Base-by-base conservation (phyloP, 2,113 vertebrate genomes). In the Platichthys flesus region DNA sequence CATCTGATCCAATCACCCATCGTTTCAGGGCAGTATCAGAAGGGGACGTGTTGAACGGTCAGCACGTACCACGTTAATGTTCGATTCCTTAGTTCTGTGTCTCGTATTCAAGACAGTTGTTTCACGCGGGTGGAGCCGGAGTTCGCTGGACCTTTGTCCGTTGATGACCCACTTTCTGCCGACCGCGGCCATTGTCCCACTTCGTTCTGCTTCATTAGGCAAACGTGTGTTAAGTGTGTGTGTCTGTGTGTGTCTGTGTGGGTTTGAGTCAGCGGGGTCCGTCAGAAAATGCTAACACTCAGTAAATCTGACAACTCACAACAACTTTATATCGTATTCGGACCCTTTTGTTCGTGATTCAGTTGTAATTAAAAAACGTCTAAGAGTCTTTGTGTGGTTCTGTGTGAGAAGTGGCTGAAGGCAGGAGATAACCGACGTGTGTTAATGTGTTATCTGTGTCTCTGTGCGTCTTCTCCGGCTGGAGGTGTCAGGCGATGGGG, bases 131-230 rank as follows among this genome's bases (percentile, higher is more conserved):
- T 15, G 42, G 42, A 45, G 42, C 42, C 49, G 13, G 49, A 51
- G 49, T 51, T 7, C 18, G 1, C 49, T 51, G 8, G 20, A 21
- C 60, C 37, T 56, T 84, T 80, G 85, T 79, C 87, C 49, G 81
- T 84, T 87, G 0, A 55, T 85, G 89, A 86, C 85, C 89, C 82
- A 86, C 78, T 86, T 90, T 75, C 79, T 66, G 74, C 51, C 15
- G 12, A n/a, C 6, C 3, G 16, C 1, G 3, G 31, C 49, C 74
- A 78, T 76, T 84, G 88, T 84, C 72, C 70, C 67, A 49, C 59
- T 76, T 71, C 0, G 40, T 86, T 88, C 76, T 78, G 81, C 81
- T 80, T 88, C 78, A 61, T 75, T 90, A 75, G 52, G 35, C 71
- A 40, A 23, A 71, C 62, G 31, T 59, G 79, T 61, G 64, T 23